Evolutionary conservation across 2,797 vertebrate genomes (phyloP).

Genomic region (Sebastes kiyomatsui): DNA sequence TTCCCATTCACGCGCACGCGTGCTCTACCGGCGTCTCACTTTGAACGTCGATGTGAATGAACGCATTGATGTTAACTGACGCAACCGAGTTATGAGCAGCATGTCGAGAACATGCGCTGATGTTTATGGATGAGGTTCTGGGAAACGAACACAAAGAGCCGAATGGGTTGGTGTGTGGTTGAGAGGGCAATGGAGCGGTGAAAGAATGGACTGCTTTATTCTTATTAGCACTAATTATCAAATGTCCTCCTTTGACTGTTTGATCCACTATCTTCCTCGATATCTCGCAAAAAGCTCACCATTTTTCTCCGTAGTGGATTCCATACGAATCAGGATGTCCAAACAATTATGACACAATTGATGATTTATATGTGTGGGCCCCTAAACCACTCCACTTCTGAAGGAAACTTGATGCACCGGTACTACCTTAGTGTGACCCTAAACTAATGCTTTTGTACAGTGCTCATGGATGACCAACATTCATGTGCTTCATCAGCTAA

Average conservation of each 20-base stretch:
- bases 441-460: not conserved
- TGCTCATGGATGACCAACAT: constrained; percentile 6
- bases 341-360: not conserved
- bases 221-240: constrained; percentile 5
- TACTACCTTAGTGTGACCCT: not conserved
- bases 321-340: not conserved
- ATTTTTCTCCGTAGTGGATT: not conserved
- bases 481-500: constrained; percentile 37
- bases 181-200: constrained; percentile 25
- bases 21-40: constrained; percentile 25
- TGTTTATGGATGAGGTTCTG: constrained; percentile 70
- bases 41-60: constrained; percentile 60
- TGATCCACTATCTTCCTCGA: not conserved
- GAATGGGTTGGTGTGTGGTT: constrained; percentile 25
- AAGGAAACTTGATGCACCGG: not conserved
- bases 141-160: constrained; percentile 50
- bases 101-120: constrained; percentile 31
- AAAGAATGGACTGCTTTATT: constrained; percentile 49
- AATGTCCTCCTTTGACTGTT: not conserved
- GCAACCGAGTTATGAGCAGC: constrained; percentile 38
- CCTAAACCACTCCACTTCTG: not conserved
- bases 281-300: not conserved
- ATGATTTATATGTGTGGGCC: not conserved
- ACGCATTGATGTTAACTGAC: constrained; percentile 60
- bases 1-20: constrained; percentile 23